Percentiles rank a stretch among this genome's conserved stretches.
phyloP scores from a whole-genome alignment of 2,888 invertebrate species.

The Apomyelois bistriatella region DNA sequence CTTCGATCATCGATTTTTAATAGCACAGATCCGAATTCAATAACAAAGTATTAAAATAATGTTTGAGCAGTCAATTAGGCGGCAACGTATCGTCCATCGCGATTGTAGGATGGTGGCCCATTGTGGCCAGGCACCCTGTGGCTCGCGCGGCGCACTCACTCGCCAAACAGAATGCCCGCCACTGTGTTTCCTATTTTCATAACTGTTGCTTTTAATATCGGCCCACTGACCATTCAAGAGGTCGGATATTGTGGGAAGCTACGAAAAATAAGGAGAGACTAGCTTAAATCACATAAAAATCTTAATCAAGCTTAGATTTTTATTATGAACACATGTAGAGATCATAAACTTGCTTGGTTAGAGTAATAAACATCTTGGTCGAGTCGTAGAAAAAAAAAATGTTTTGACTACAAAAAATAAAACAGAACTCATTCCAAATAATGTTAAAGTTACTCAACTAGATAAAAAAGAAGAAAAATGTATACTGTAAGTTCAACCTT shows the following conservation, averaged over 20 bases:
- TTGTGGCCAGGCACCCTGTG: constrained; percentile 63
- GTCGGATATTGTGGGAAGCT: constrained; percentile 66
- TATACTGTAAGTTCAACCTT: too few species aligned
- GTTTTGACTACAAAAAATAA: too few species aligned
- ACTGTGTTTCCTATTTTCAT: constrained; percentile 70
- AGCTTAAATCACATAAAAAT: background rate
- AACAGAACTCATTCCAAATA: too few species aligned
- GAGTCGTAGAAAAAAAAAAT: too few species aligned
- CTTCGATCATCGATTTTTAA: constrained; percentile 30
- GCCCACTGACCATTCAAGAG: constrained; percentile 63
- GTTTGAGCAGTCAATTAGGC: constrained; percentile 78
- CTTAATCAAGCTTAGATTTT: background rate
- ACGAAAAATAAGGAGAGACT: constrained; percentile 23
- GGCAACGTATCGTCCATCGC: constrained; percentile 74
- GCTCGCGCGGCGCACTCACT: constrained; percentile 51
- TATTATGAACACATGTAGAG: too few species aligned
- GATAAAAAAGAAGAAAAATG: too few species aligned
- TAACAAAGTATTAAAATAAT: constrained; percentile 72
- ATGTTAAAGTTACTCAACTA: too few species aligned
- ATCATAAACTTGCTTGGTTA: too few species aligned
- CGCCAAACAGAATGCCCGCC: constrained; percentile 51
- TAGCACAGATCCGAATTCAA: constrained; percentile 46
- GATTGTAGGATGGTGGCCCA: constrained; percentile 76
- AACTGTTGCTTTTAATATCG: constrained; percentile 67
- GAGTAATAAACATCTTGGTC: too few species aligned